Evolutionary conservation across 1,140 invertebrate species (phyloP), one percentile per base, ranked within the genome.

Genomic region (Hermetia illucens): DNA sequence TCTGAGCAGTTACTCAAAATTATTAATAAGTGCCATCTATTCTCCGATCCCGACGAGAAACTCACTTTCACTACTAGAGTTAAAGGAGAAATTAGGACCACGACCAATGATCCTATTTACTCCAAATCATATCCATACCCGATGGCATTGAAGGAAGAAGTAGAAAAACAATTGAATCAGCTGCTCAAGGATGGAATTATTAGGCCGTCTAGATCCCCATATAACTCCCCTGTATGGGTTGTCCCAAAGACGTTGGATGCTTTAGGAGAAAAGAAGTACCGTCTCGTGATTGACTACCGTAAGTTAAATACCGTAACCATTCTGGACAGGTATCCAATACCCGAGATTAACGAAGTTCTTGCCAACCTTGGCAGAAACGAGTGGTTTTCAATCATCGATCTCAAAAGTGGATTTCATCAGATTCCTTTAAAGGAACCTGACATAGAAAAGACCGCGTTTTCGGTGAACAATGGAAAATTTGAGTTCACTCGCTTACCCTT

Each of bases 371-470:
- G 52, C 4, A 52, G 48, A 5, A 40, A 44, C 4, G 51, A 45
- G 37, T 63, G 53, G 40, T 70, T 68, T 39, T 46, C 55, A 4
- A 54, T 56, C 2, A 30, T 70, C 13, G 65, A 72, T 52, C 41
- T 67, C 5, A 49, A 47, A 3, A 49, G 44, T 18, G 70, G 69
- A 4, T 72, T 64, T 44, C 64, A 64, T 46, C 69, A 73, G 46
- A 46, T 63, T 5, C 44, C 45, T 9, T 41, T 60, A 5, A 41
- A 24, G 16, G 18, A 38, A 34, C 24, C 45, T 29, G 50, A 55
- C 5, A 51, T 54, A 36, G 53, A 47, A 32, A 55, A 62, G 36
- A 61, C 58, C 1, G 59, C 57, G 1, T 62, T 62, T 36, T 52
- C 51, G 21, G 57, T 54, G 2, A 42, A 49, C 17, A 38, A 46